Evolutionary conservation across 2,113 vertebrate genomes (phyloP), one percentile per base, ranked within the genome.

Genomic region (Microtus ochrogaster): DNA sequence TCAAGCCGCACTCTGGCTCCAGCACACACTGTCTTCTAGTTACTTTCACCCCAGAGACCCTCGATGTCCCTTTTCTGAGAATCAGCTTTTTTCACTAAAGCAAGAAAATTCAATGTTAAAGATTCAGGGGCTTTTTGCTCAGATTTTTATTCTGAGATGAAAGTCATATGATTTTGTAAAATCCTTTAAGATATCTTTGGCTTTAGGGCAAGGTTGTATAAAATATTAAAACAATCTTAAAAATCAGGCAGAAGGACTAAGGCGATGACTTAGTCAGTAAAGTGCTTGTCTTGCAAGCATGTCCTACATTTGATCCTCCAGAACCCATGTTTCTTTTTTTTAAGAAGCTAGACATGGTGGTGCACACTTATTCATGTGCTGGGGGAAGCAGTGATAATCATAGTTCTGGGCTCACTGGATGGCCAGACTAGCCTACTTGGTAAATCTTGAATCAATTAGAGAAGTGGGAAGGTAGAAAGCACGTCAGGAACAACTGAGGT

Each of bases 211-310:
- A 96, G 73, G 82, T 90, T 92, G 92, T 36, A 78, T 11, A 94
- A 79, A 96, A 92, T 84, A 94, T 52, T 94, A 94, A 87, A 44
- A 63, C 83, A 90, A 89, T 92, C 7, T 26, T 85, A 82, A 96
- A 96, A 82, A 74, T 61, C 36, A 90, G 19, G 22, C 61, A 66
- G 21, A 82, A 7, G 52, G 19, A 22, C 55, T 61, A 58, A 33
- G 36, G 52, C n/a, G 6, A 82, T 61, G 11, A 3, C 36, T 61
- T 21, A 26, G 30, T 82, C 52, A 14, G 19, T 61, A 24, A 55
- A 39, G 49, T 81, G 1, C 78, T 81, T n/a, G 16, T 1, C 52
- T 36, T 12, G 2, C 4, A 58, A n/a, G 21, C 30, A 13, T 58
- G 33, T 39, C 79, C 79, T 61, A n/a, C n/a, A 30, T 82, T 13